A percentile compares a stretch with the other conserved stretches of the same genome.
Evolutionary conservation across 2,113 vertebrate species (phyloP).

Genomic region (Montifringilla adamsi): DNA sequence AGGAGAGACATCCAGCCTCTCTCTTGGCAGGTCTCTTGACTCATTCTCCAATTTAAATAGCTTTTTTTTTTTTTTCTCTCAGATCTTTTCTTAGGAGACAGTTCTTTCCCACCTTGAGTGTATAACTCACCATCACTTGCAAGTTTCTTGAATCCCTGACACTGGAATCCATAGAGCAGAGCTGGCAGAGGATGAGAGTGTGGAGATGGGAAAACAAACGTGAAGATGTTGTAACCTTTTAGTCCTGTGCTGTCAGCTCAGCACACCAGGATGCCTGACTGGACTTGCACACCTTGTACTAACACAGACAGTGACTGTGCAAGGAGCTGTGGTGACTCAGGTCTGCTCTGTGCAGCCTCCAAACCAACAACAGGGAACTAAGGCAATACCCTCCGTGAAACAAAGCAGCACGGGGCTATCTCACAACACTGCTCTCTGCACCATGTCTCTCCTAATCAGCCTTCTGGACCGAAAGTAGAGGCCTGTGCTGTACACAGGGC

Average conservation of each 20-base stretch:
- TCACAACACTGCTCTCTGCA: neutral
- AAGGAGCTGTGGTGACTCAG: neutral
- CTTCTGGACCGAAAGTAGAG: neutral
- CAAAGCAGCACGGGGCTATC: neutral
- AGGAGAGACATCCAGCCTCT: neutral
- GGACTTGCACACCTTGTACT: neutral
- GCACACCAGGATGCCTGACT: neutral
- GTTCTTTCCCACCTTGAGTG: neutral
- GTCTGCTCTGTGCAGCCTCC: neutral
- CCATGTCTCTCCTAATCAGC: conserved; percentile 5
- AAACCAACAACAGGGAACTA: neutral
- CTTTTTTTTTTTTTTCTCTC: neutral
- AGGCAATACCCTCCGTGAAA: neutral
- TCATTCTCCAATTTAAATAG: neutral
- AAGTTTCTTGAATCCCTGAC: neutral
- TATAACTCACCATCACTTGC: neutral
- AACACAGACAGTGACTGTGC: neutral
- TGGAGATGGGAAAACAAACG: neutral
- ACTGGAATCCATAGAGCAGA: neutral
- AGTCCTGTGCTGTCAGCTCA: neutral
- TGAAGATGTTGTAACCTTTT: neutral
- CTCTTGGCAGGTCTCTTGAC: neutral
- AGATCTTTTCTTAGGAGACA: neutral
- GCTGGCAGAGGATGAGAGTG: neutral
- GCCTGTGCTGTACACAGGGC: neutral